phyloP scores from a whole-genome alignment of 2,113 vertebrate genomes.

The Notechis scutatus region DNA sequence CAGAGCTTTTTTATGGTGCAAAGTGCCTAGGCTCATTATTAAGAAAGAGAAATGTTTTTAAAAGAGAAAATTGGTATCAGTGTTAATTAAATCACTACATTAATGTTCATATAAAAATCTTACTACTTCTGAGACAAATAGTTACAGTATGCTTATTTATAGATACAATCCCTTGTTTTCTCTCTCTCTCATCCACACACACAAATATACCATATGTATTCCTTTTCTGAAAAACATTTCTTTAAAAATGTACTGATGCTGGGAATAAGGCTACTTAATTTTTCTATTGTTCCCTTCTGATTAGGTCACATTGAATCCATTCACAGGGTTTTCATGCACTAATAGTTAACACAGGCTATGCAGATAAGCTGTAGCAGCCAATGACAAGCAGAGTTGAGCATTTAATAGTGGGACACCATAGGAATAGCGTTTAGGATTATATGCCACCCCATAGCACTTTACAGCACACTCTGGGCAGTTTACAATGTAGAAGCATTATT shows the following conservation, averaged over 20 bases:
- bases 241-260: neutral
- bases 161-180: neutral
- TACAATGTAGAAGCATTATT: neutral
- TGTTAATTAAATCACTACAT: neutral
- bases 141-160: neutral
- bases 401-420: neutral
- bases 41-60: neutral
- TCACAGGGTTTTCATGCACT: neutral
- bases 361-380: neutral
- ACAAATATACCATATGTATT: neutral
- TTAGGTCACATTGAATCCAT: neutral
- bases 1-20: neutral
- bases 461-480: neutral
- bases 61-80: neutral
- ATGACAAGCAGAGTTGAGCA: neutral
- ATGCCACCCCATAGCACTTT: neutral
- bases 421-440: neutral
- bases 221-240: neutral
- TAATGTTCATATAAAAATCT: neutral
- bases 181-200: too few relatives aligned
- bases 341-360: neutral
- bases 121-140: neutral
- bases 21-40: neutral
- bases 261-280: neutral
- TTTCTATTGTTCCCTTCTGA: neutral